Conservation (phyloP, 2,113 vertebrate species). For the Sinosuthora webbiana region DNA sequence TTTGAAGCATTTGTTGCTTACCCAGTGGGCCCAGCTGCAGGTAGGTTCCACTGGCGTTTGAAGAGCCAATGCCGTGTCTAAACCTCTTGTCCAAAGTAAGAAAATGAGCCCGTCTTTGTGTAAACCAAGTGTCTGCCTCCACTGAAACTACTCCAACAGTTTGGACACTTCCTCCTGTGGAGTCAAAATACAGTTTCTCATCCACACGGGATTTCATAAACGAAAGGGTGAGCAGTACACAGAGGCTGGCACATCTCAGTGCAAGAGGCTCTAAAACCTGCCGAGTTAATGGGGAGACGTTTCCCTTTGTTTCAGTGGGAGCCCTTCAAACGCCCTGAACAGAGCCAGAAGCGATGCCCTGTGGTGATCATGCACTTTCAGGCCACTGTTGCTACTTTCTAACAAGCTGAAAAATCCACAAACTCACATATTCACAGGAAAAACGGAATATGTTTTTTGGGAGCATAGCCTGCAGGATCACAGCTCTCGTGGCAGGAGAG, state of each 20-base stretch:
- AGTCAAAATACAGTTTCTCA: neutral
- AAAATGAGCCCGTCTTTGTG: neutral
- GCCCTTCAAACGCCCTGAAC: neutral
- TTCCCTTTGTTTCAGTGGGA: neutral
- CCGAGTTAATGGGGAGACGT: neutral
- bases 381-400: neutral
- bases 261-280: neutral
- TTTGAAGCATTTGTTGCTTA: neutral
- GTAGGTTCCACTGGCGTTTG: neutral
- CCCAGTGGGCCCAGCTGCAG: neutral
- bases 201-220: neutral
- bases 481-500: neutral
- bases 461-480: neutral
- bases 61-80: neutral
- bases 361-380: neutral
- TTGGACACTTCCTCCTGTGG: neutral
- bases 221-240: neutral
- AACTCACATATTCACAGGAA: neutral
- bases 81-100: neutral
- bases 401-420: neutral
- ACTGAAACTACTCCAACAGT: neutral
- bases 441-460: rapidly evolving
- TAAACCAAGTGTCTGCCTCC: neutral
- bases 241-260: neutral
- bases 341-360: neutral